Base-by-base conservation (phyloP, 2,113 vertebrate genomes). In the Alosa alosa region DNA sequence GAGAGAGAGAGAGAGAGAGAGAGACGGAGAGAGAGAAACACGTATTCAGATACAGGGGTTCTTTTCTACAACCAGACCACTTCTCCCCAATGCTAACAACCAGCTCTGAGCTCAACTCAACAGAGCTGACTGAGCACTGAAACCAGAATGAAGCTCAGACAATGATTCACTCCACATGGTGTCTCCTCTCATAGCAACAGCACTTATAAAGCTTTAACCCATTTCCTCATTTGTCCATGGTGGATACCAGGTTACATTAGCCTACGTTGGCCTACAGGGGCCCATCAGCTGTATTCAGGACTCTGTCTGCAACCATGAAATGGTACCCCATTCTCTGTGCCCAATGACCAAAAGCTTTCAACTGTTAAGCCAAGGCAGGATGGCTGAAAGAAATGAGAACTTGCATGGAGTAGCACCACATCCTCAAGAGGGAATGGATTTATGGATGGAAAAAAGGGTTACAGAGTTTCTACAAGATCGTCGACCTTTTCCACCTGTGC, bases 341-440 rank as follows among this genome's bases (percentile, higher is more conserved):
- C 36, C 72, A 78, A 31, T 39, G 36, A 78, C 31, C 72, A 78
- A 78, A 78, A 17, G 72, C 72, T 15, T 78, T 39, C 31, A 11
- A 78, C 36, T 13, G 31, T 39, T 13, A 78, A 78, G 64, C 72
- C 72, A 78, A 39, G 72, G 31, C 36, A 78, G 64, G 64, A 15
- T 39, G 31, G 10, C 25, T 1, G 31, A 78, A 15, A 41, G 0
- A 15, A 78, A 17, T 78, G 72, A 78, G 13, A 78, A 39, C 36
- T 36, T 39, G 36, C 72, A 78, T 78, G 72, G 72, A 78, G 72
- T 78, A 78, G 72, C 72, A 78, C 72, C 72, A 78, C 72, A 39
- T 78, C 72, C 36, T 78, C 36, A 39, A 78, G 31, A 78, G 72
- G 25, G 72, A 78, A 78, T 78, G 31, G 10, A 78, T 31, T 68